Conservation (phyloP, 2,888 invertebrate genomes). For the Danaus chrysippus region DNA sequence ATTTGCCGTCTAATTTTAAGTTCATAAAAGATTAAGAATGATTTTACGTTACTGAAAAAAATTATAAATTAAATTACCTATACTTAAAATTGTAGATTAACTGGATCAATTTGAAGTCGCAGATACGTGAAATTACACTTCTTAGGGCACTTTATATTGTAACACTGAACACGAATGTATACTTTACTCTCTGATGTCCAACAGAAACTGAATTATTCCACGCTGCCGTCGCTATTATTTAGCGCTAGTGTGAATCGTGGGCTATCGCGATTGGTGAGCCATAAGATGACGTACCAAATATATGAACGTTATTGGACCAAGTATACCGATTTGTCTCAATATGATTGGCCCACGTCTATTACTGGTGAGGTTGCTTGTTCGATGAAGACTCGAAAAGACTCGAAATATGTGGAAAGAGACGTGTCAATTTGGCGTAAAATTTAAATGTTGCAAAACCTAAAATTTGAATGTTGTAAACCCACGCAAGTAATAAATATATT, state of each 20-base stretch:
- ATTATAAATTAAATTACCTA: slow-evolving; percentile 20
- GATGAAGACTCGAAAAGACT: slow-evolving; percentile 21
- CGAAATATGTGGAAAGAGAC: slow-evolving; percentile 35
- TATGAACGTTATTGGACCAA: slow-evolving; percentile 63
- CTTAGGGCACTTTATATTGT: slow-evolving; percentile 48
- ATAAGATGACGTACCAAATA: slow-evolving; percentile 64
- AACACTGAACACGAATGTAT: slow-evolving; percentile 34
- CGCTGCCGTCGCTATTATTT: slow-evolving; percentile 72
- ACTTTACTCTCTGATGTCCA: slow-evolving; percentile 61
- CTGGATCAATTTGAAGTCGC: slow-evolving; percentile 44
- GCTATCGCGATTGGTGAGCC: slow-evolving; percentile 70
- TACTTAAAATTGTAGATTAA: slow-evolving; percentile 17
- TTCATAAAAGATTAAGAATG: not conserved
- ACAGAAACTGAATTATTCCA: slow-evolving; percentile 68
- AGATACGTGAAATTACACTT: slow-evolving; percentile 60
- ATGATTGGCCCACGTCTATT: slow-evolving; percentile 84
- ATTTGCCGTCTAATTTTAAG: too few relatives aligned
- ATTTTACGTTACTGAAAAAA: not conserved
- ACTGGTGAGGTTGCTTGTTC: slow-evolving; percentile 43
- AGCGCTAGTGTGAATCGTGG: slow-evolving; percentile 82
- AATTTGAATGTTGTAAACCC: not conserved
- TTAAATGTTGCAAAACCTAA: slow-evolving; percentile 41
- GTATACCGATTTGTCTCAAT: slow-evolving; percentile 76
- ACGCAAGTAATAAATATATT: slow-evolving; percentile 2
- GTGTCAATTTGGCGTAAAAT: slow-evolving; percentile 49